These are phyloP conservation scores for Buteo buteo DNA, from an alignment of 2,113 vertebrate genomes.

Conservation along the genomic window DNA sequence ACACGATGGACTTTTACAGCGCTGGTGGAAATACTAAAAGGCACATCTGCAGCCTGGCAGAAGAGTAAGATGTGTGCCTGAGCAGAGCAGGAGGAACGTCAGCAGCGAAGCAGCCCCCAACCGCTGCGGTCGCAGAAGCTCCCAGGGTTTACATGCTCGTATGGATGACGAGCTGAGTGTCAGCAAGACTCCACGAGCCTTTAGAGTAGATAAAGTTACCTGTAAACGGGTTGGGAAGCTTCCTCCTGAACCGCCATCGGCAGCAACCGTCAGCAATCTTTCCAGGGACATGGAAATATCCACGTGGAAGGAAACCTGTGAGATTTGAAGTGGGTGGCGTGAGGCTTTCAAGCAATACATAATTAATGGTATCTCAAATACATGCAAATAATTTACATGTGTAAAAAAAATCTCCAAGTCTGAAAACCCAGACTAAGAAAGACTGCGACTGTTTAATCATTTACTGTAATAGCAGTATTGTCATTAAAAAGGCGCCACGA, in stretches of 20 bases:
- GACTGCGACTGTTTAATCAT: neutral
- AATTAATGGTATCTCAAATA: neutral
- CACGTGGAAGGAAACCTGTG: neutral
- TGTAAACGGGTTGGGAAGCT: neutral
- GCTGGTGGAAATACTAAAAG: neutral
- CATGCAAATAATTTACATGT: neutral
- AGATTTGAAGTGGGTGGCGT: fast-evolving
- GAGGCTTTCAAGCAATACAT: neutral
- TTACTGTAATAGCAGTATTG: neutral
- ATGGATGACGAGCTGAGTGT: fast-evolving
- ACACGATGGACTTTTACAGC: neutral
- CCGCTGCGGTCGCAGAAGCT: fast-evolving
- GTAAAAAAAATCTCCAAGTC: neutral
- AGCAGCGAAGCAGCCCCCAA: neutral
- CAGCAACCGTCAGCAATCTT: neutral
- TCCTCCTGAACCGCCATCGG: neutral
- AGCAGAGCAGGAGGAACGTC: neutral
- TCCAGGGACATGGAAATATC: neutral
- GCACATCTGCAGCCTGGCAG: neutral
- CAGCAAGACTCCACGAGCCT: neutral
- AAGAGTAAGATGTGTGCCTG: fast-evolving
- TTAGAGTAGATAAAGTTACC: neutral
- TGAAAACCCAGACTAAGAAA: neutral
- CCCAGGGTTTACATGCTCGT: neutral
- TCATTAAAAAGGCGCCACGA: neutral